Base-by-base conservation (phyloP, 2,888 invertebrate genomes). In the Fissipunctia ypsillon region DNA sequence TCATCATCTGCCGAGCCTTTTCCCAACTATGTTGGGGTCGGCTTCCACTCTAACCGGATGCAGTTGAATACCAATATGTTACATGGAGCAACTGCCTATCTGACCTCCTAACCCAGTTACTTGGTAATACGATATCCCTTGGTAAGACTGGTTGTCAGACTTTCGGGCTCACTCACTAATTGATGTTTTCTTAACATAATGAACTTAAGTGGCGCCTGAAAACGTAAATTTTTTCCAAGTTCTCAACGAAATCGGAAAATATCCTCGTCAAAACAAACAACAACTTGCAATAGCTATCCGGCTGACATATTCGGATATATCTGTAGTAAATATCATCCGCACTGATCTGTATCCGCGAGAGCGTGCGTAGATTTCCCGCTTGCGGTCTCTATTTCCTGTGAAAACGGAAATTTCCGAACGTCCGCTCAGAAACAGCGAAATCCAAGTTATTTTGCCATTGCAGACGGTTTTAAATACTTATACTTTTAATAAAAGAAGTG, bases 361-460 rank as follows among this genome's bases (percentile, higher is more conserved):
- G 86, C 87, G 82, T 78, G 81, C 80, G 72, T 86, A 83, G 88
- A 87, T 86, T 88, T 89, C 86, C 88, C 81, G 88, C 84, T 84
- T 83, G 90, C 87, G 91, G 91, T 89, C 88, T 90, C 88, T 88
- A 91, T 93, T 92, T 92, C 92, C 91, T 90, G 88, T 74, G 82
- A 87, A 89, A 90, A 90, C 88, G 92, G 91, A 92, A 92, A 92
- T 91, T 91, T 90, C 88, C 88, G 87, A 84, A 84, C 84, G 85
- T 88, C 82, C 88, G 86, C 77, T 84, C 85, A 89, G 88, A 91
- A 88, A 88, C 87, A 84, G 87, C 80, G 79, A 88, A 87, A 86
- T 81, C 81, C 84, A 83, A 84, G 73, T 76, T 84, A 82, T 85
- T 87, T 76, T 67, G 66, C 67, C 76, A 66, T 81, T 83, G n/a